Conservation (phyloP, 2,888 invertebrate species). For the Steinernema scapterisci region DNA sequence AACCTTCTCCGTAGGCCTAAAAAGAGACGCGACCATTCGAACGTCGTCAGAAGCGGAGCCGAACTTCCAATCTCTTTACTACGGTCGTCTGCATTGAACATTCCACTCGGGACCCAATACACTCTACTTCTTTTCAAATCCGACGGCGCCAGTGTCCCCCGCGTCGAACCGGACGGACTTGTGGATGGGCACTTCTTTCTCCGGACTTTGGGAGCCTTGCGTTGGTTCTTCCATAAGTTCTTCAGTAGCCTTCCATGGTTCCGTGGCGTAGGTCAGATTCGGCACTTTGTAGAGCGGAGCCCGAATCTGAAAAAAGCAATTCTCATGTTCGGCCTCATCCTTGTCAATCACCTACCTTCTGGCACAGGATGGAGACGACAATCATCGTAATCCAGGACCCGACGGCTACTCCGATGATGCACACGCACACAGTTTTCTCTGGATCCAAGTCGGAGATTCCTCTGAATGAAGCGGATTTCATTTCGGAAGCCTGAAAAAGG, state of each 20-base stretch:
- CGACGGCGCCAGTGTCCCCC: not conserved
- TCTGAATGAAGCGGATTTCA: not conserved
- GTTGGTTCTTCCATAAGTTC: not conserved
- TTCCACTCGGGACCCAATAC: constrained; percentile 29
- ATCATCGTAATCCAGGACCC: constrained; percentile 5
- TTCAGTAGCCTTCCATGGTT: not conserved
- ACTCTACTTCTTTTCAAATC: not conserved
- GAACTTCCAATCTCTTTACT: constrained; percentile 25
- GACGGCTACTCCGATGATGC: not conserved
- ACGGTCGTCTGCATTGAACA: not conserved
- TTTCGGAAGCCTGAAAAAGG: not conserved
- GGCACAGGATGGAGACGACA: not conserved
- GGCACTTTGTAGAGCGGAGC: not conserved
- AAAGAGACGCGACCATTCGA: not conserved
- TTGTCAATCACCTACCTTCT: not conserved
- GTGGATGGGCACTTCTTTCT: not conserved
- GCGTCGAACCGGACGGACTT: not conserved
- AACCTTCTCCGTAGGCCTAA: not conserved
- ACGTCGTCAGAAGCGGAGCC: not conserved
- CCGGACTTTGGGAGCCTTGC: not conserved
- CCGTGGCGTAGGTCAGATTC: not conserved
- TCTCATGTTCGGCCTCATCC: not conserved
- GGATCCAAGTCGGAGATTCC: not conserved
- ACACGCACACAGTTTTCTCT: constrained; percentile 1
- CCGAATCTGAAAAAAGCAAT: constrained; percentile 1